Percentiles rank a stretch among this genome's conserved stretches.
Conservation (phyloP, 1,140 invertebrate genomes). For the Andrena cerasifolii region DNA sequence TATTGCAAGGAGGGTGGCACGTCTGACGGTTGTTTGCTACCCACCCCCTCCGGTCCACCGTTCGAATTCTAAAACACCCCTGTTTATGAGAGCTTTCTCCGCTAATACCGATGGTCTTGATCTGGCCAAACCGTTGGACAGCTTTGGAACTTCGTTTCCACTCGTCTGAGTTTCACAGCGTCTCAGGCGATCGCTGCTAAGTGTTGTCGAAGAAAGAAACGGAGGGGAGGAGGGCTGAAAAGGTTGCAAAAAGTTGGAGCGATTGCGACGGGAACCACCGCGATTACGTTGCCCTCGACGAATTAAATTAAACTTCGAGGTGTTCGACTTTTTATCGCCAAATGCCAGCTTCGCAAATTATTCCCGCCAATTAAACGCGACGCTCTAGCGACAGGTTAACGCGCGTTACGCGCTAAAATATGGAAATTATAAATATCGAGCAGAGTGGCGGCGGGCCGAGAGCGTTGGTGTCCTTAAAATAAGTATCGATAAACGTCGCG, state of each 20-base stretch:
- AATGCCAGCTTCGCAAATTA: conserved; percentile 6
- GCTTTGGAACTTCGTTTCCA: background rate
- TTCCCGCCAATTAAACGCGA: conserved; percentile 21
- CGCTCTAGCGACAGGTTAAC: background rate
- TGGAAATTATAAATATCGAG: conserved; percentile 50
- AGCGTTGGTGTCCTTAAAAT: conserved; percentile 58
- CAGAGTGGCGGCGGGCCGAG: conserved; percentile 14
- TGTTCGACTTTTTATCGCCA: background rate
- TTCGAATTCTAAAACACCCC: conserved; percentile 75
- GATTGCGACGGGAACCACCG: too few species aligned
- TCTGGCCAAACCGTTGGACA: conserved; percentile 34
- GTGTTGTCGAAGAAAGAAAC: too few species aligned
- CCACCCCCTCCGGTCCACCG: conserved; percentile 40
- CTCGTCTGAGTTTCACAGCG: background rate
- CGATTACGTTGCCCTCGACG: background rate
- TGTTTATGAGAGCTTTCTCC: conserved; percentile 51
- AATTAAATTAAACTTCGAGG: background rate
- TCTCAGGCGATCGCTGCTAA: background rate
- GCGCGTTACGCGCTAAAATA: conserved; percentile 33
- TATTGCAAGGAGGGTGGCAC: conserved; percentile 66
- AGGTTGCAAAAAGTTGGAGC: too few species aligned
- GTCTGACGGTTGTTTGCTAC: conserved; percentile 68
- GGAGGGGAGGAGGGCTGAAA: too few species aligned
- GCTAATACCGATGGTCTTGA: conserved; percentile 43
- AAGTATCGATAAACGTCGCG: conserved; percentile 68